Evolutionary conservation across 2,797 vertebrate genomes (phyloP).

Genomic region (Micrastur ruficollis): DNA sequence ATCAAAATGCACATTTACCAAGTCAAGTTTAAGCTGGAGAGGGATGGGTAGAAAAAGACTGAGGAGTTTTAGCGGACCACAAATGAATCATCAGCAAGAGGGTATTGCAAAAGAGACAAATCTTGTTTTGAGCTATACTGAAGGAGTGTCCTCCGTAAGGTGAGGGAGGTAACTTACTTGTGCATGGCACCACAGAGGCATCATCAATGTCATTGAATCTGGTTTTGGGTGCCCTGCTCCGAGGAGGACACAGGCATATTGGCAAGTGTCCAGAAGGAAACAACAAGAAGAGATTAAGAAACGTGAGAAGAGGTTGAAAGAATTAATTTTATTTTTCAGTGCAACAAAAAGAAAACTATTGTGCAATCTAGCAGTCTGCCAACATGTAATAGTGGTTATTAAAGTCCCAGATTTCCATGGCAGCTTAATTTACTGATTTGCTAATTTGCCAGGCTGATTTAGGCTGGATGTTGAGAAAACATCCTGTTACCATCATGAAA

Average conservation of each 20-base stretch:
- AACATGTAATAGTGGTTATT: conserved; percentile 19
- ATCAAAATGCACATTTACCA: neutral
- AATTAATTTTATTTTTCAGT: neutral
- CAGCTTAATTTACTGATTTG: conserved; percentile 51
- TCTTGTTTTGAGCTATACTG: neutral
- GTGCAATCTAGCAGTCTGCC: conserved; percentile 23
- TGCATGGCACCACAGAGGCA: neutral
- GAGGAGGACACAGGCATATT: neutral
- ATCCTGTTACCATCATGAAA: conserved; percentile 16
- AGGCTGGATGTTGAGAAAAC: conserved; percentile 41
- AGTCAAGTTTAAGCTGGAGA: neutral
- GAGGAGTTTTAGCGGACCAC: neutral
- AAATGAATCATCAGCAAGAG: neutral
- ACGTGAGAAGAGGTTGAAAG: neutral
- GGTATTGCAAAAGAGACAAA: neutral
- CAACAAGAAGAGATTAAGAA: neutral
- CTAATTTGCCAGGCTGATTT: conserved; percentile 48
- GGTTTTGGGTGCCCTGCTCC: neutral
- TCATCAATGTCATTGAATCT: neutral
- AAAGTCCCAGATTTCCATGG: conserved; percentile 6
- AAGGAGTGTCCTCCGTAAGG: neutral
- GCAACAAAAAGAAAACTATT: conserved; percentile 9
- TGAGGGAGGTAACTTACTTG: accelerated
- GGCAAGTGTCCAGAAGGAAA: neutral
- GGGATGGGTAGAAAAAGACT: neutral